phyloP scores from a whole-genome alignment of 2,888 invertebrate species.

The Andrena haemorrhoa region DNA sequence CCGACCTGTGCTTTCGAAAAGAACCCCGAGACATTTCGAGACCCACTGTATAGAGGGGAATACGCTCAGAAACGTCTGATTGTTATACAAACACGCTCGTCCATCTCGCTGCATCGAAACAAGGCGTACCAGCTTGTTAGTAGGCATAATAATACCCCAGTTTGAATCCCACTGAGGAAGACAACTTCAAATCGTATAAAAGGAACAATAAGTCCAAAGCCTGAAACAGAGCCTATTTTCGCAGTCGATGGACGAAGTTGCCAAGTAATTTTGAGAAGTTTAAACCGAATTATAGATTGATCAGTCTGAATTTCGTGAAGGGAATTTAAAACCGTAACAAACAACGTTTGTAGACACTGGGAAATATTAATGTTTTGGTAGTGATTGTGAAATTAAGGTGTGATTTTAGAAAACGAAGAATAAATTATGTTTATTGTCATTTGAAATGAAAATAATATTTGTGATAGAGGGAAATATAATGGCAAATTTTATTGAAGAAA shows the following conservation, averaged over 20 bases:
- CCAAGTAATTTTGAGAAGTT: conserved; percentile 2
- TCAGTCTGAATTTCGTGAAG: background rate
- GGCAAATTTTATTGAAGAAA: no score
- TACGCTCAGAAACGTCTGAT: conserved; percentile 6
- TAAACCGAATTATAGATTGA: background rate
- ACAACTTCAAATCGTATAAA: conserved; percentile 12
- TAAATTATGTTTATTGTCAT: background rate
- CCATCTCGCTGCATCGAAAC: conserved; percentile 6
- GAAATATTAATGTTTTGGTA: background rate
- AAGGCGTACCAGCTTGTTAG: conserved; percentile 1
- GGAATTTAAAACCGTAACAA: conserved; percentile 6
- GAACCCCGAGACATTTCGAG: background rate
- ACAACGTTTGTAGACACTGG: background rate
- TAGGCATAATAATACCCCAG: conserved; percentile 7
- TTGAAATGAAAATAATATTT: background rate
- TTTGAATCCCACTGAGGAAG: background rate
- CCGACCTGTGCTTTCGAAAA: background rate
- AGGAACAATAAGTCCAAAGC: conserved; percentile 1
- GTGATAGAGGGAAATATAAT: background rate
- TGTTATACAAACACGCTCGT: conserved; percentile 34
- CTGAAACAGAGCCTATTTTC: background rate
- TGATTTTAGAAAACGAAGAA: background rate
- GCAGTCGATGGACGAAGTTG: background rate
- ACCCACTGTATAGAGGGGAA: conserved; percentile 4
- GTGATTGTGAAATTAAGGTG: no score